A percentile compares a stretch with the other conserved stretches of the same genome.
Conservation (phyloP, 2,888 invertebrate species). For the Lepas anatifera region DNA sequence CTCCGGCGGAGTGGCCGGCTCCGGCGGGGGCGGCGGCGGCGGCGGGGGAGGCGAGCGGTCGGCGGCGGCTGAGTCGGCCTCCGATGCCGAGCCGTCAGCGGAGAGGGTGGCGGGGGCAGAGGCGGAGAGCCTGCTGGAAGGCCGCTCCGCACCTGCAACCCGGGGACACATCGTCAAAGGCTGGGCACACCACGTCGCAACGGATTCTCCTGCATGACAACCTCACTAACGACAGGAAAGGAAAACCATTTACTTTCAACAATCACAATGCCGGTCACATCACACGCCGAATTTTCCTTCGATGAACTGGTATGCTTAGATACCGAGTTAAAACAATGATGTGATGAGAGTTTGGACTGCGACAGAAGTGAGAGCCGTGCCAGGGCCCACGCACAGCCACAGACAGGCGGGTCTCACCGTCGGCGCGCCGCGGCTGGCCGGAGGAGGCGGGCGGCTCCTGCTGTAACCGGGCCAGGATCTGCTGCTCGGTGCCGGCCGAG, state of each 20-base stretch:
- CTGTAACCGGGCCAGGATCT: slow-evolving; percentile 22
- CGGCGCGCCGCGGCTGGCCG: background rate
- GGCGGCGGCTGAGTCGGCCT: background rate
- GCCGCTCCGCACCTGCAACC: too few species aligned
- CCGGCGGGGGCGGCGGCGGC: background rate
- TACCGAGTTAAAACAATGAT: too few species aligned
- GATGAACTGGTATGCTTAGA: too few species aligned
- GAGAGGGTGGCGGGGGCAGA: background rate
- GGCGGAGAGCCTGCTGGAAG: background rate
- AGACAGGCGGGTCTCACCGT: background rate
- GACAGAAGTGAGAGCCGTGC: background rate
- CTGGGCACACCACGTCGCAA: too few species aligned
- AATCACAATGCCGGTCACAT: too few species aligned
- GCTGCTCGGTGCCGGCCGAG: slow-evolving; percentile 19
- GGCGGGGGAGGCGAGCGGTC: background rate
- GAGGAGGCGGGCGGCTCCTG: slow-evolving; percentile 17
- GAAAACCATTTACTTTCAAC: too few species aligned
- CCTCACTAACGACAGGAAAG: too few species aligned
- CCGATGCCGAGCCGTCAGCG: background rate
- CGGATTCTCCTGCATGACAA: too few species aligned
- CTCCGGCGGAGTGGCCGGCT: background rate
- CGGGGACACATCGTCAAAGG: too few species aligned
- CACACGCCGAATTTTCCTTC: too few species aligned
- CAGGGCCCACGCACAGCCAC: background rate
- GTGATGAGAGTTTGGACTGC: too few species aligned